Evolutionary conservation across 1,140 invertebrate species (phyloP).

Genomic region (Formica selysi): DNA sequence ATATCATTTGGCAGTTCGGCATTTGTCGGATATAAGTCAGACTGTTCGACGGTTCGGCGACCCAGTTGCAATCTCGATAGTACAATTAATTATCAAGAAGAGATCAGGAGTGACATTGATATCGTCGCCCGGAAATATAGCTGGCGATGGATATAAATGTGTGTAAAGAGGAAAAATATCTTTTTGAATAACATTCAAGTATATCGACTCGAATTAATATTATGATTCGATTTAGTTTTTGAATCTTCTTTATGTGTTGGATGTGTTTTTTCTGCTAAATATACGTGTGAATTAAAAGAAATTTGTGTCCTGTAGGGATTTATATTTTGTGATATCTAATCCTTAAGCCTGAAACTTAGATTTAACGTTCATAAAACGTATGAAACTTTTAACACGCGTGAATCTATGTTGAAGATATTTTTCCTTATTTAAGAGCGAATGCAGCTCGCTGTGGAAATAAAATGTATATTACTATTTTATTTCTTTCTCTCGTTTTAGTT

Average conservation of each 20-base stretch:
- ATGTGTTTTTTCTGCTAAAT: conserved; percentile 30
- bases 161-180: conserved; percentile 71
- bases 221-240: not conserved
- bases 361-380: not conserved
- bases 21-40: conserved; percentile 69
- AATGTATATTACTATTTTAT: conserved; percentile 59
- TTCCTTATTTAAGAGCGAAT: conserved; percentile 41
- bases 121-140: conserved; percentile 54
- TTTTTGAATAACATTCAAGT: conserved; percentile 3
- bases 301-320: not conserved
- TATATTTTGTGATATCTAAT: conserved; percentile 19
- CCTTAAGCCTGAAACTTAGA: conserved; percentile 33
- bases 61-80: conserved; percentile 51
- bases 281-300: conserved; percentile 50
- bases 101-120: conserved; percentile 32
- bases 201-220: not conserved
- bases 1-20: conserved; percentile 74
- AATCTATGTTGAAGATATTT: conserved; percentile 63
- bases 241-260: not conserved
- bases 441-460: conserved; percentile 52
- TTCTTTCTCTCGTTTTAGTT: conserved; percentile 77
- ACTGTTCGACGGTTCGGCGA: conserved; percentile 67
- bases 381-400: conserved; percentile 2
- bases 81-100: conserved; percentile 34
- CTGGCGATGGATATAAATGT: conserved; percentile 47